Conservation (phyloP, 2,797 vertebrate genomes). For the Myripristis murdjan region DNA sequence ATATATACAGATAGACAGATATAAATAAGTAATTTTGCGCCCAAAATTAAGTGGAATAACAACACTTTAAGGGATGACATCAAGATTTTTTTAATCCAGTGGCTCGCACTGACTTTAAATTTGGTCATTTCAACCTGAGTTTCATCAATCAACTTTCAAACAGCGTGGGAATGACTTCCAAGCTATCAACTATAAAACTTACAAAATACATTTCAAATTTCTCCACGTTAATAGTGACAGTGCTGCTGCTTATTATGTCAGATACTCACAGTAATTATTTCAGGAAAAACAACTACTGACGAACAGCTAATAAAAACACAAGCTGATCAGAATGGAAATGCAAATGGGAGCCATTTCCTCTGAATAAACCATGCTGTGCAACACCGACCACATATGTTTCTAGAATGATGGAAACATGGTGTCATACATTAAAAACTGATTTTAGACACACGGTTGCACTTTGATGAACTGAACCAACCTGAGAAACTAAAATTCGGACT, state of each 20-base stretch:
- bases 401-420: not conserved
- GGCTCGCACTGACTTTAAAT: too few relatives aligned
- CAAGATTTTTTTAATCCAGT: too few relatives aligned
- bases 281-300: not conserved
- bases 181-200: too few relatives aligned
- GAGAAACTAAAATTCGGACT: not conserved
- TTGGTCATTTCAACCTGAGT: too few relatives aligned
- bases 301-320: not conserved
- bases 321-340: too few relatives aligned
- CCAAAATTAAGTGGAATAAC: too few relatives aligned
- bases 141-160: too few relatives aligned
- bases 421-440: not conserved
- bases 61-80: too few relatives aligned
- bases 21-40: too few relatives aligned
- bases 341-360: not conserved
- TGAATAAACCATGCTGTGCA: not conserved
- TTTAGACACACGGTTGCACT: not conserved
- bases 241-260: not conserved
- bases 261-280: not conserved
- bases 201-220: too few relatives aligned
- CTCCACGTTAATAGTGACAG: not conserved
- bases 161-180: too few relatives aligned
- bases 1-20: too few relatives aligned
- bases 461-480: not conserved
- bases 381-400: not conserved